Evolutionary conservation across 2,888 invertebrate species (phyloP), one percentile per base, ranked within the genome.

Genomic region (Melieria omissa): DNA sequence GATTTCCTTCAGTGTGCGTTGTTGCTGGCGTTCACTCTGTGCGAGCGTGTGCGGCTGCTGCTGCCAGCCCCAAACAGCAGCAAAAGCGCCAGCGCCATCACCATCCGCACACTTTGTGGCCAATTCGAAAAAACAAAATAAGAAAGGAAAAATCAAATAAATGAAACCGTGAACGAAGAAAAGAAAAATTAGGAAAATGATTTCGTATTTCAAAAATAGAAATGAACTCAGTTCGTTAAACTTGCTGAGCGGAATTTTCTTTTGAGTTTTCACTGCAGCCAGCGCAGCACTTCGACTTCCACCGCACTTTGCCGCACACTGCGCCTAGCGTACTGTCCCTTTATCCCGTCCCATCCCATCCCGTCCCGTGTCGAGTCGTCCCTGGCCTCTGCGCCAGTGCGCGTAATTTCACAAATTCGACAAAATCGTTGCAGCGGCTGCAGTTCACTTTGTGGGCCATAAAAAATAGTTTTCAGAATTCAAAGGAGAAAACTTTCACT

Each of bases 191-290:
- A 52, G 60, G 61, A 66, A 71, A 72, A 75, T 76, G 72, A 76
- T 77, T 76, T 77, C 61, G 75, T 72, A 72, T 76, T 86, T 85
- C 85, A 85, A 86, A 86, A 86, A 86, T 86, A 86, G 86, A 86
- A 85, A 86, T 86, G 86, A 86, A 86, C 86, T 86, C 87, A 86
- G 86, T 86, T 85, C 86, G 86, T 86, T 85, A 86, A 85, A 85
- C 85, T 84, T 85, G 74, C 81, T 79, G 77, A 62, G 47, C 46
- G 16, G 49, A 61, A 65, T 58, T 66, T 63, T 68, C 62, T 61
- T 65, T 57, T 66, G 45, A 8, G 41, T 14, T 46, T 45, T 60
- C 44, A 41, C 16, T 47, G 55, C 46, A 45, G 57, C 46, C 42
- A 41, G 16, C 47, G 65, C 52, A 29, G 12, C 29, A 29, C 29